A percentile compares a stretch with the other conserved stretches of the same genome.
Evolutionary conservation across 2,113 vertebrate species (phyloP).

Genomic region (Caranx melampygus): DNA sequence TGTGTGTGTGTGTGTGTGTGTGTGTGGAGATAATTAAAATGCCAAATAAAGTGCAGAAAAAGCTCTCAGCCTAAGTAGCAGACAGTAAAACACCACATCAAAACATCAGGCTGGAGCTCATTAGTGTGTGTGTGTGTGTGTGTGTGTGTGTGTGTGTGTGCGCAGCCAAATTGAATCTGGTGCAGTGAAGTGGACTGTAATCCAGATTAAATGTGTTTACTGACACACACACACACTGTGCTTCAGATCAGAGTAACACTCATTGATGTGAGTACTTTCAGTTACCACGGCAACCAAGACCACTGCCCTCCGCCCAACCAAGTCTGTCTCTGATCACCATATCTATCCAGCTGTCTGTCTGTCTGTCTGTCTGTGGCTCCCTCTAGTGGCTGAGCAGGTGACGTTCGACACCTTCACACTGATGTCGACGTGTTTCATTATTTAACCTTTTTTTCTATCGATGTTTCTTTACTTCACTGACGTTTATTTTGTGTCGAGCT

Average conservation of each 20-base stretch:
- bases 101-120: slow-evolving; percentile 2
- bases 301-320: too few species aligned
- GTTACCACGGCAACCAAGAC: slow-evolving; percentile 19
- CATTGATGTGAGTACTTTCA: not conserved
- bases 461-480: too few species aligned
- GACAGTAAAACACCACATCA: slow-evolving; percentile 19
- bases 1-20: not conserved
- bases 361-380: not conserved
- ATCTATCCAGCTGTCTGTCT: too few species aligned
- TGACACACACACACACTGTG: not conserved
- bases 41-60: slow-evolving; percentile 9
- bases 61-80: slow-evolving; percentile 6
- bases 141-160: not conserved
- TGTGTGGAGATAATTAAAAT: slow-evolving; percentile 5
- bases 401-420: not conserved
- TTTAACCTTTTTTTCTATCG: too few species aligned
- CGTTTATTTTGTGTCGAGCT: too few species aligned
- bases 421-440: too few species aligned
- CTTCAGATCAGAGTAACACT: slow-evolving; percentile 7
- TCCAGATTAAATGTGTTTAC: not conserved
- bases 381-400: not conserved
- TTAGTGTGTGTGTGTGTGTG: not conserved
- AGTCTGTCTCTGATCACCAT: too few species aligned
- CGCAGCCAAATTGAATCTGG: not conserved
- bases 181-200: not conserved